These are phyloP conservation scores for Sebastes oblongus DNA, from an alignment of 2,797 vertebrate species.

Conservation along the genomic window DNA sequence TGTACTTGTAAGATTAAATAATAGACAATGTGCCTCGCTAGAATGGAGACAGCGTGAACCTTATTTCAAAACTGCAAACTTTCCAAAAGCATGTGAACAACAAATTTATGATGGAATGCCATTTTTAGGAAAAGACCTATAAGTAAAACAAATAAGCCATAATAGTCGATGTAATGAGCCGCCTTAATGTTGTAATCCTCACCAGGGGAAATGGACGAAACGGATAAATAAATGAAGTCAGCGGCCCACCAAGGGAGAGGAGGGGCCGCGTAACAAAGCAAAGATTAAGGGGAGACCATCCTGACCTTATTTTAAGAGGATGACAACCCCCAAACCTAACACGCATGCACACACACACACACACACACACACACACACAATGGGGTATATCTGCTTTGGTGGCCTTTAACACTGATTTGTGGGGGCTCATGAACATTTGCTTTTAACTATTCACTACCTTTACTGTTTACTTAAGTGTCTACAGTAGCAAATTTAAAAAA, in stretches of 20 bases:
- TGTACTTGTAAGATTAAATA: background rate
- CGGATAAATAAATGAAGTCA: conserved; percentile 45
- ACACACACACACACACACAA: background rate
- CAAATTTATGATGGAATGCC: background rate
- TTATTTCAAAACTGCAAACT: background rate
- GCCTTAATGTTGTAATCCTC: conserved; percentile 41
- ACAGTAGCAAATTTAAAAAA: background rate
- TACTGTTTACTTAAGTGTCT: conserved; percentile 23
- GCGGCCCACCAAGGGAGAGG: conserved; percentile 9
- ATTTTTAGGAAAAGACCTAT: background rate
- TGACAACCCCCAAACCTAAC: background rate
- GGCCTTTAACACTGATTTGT: background rate
- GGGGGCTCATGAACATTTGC: background rate
- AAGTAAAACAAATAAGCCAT: background rate
- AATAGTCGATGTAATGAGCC: background rate
- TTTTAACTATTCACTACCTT: background rate
- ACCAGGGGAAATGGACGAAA: conserved; percentile 21
- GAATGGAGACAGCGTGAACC: background rate
- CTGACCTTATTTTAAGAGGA: conserved; percentile 63
- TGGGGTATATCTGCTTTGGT: conserved; percentile 4
- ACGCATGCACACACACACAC: background rate
- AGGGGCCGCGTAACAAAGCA: conserved; percentile 42
- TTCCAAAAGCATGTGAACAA: background rate
- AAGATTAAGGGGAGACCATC: conserved; percentile 56
- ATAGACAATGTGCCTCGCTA: background rate